Evolutionary conservation across 2,113 vertebrate species (phyloP).

Genomic region (Numenius arquata): DNA sequence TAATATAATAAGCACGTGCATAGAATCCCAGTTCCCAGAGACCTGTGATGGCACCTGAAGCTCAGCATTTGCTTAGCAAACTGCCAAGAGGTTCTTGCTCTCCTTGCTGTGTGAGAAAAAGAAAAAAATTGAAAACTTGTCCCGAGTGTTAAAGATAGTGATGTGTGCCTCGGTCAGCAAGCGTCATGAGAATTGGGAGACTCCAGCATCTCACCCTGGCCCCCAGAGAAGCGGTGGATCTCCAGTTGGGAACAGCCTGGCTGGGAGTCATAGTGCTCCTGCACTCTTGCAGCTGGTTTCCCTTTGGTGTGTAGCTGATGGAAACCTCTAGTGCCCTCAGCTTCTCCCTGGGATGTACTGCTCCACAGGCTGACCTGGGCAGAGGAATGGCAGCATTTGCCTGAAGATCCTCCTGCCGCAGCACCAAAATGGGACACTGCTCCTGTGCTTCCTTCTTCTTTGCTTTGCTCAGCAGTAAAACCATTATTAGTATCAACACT

Average conservation of each 20-base stretch:
- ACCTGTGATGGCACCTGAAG: background rate
- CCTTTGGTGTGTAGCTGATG: background rate
- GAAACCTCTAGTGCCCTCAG: background rate
- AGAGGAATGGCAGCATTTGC: background rate
- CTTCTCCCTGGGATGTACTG: fast-evolving
- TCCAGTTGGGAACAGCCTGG: background rate
- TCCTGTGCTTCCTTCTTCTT: background rate
- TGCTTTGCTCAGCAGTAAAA: background rate
- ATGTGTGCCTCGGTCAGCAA: background rate
- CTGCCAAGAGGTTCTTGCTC: background rate
- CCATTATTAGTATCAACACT: background rate
- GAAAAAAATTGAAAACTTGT: background rate
- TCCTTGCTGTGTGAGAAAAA: background rate
- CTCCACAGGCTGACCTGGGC: background rate
- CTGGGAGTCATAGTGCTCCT: background rate
- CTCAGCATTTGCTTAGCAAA: background rate
- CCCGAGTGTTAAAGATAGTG: background rate
- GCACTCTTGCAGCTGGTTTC: background rate
- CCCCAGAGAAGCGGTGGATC: background rate
- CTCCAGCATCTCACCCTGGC: background rate
- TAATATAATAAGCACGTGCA: background rate
- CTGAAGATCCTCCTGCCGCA: background rate
- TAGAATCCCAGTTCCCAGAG: background rate
- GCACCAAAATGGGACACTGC: background rate
- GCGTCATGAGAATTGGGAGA: fast-evolving